Base-by-base conservation (phyloP, 2,797 vertebrate genomes). In the Gymnothorax javanicus region DNA sequence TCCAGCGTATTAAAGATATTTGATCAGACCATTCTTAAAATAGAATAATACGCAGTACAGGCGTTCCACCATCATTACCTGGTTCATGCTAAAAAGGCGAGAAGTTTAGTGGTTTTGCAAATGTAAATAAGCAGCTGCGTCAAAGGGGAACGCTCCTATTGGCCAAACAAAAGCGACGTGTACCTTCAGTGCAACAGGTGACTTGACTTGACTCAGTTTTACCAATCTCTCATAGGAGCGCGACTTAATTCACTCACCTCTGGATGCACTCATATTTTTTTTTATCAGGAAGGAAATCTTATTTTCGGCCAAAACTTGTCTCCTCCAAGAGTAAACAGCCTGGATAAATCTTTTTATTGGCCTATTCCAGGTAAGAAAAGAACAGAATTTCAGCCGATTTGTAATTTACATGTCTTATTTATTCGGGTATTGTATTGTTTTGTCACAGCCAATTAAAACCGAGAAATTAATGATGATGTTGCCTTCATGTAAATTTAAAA, bases 81-180 rank as follows among this genome's bases (percentile, higher is more conserved):
- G 23, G 17, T 9, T 2, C 77, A 54, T 56, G 52, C 50, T 81
- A 5, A 56, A 56, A 81, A 81, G 77, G 54, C 20, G 5, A 12
- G 17, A 81, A 81, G 54, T 23, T 13, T 77, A 0, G 54, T 81
- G 50, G 50, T 23, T 81, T 50, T 79, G 75, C 50, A 81, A 81
- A 54, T 56, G 77, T 81, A 81, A 56, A 81, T 33, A 52, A 17
- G 77, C 77, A 81, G 79, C n/a, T 64, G 86, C 64, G 27, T 33
- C 8, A 64, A 54, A 58, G 6, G 0, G 58, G 17, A 69, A 58
- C 87, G 71, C 87, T 92, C 77, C 92, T 91, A 96, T 96, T 96
- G 96, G 96, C 93, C 87, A 90, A 93, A 88, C 73, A 89, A 96
- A 93, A 88, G 94, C 95, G 89, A 97, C 96, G 96, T 97, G 96